phyloP scores from a whole-genome alignment of 1,140 invertebrate species.

The Tribolium castaneum region DNA sequence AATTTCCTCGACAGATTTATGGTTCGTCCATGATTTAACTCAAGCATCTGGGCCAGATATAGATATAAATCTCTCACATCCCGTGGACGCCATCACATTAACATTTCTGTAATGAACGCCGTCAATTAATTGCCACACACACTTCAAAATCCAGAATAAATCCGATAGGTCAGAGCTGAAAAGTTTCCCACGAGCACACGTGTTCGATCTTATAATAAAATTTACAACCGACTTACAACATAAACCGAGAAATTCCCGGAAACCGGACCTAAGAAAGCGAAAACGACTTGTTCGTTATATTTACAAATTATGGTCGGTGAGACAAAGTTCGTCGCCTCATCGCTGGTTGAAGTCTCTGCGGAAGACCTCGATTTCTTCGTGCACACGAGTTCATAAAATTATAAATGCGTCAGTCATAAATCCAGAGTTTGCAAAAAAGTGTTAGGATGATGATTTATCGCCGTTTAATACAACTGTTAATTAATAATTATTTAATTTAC shows the following conservation, averaged over 20 bases:
- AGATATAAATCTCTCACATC: neutral
- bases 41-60: neutral
- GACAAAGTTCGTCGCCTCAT: neutral
- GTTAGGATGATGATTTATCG: neutral
- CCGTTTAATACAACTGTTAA: neutral
- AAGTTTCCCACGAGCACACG: conserved; percentile 39
- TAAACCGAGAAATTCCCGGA: conserved; percentile 30
- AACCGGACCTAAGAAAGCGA: conserved; percentile 23
- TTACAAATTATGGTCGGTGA: conserved; percentile 1
- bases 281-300: conserved; percentile 25
- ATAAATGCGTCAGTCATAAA: neutral
- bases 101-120: neutral
- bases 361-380: neutral
- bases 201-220: conserved; percentile 34
- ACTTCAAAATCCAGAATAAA: conserved; percentile 3
- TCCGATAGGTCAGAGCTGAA: neutral
- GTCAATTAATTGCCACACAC: neutral
- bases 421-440: neutral
- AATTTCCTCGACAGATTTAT: neutral
- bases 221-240: conserved; percentile 5
- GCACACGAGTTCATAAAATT: neutral
- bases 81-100: conserved; percentile 4
- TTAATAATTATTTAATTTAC: conserved; percentile 25
- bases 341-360: neutral
- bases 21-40: neutral